Conservation (phyloP, 1,140 invertebrate species). For the Drosophila arizonae region DNA sequence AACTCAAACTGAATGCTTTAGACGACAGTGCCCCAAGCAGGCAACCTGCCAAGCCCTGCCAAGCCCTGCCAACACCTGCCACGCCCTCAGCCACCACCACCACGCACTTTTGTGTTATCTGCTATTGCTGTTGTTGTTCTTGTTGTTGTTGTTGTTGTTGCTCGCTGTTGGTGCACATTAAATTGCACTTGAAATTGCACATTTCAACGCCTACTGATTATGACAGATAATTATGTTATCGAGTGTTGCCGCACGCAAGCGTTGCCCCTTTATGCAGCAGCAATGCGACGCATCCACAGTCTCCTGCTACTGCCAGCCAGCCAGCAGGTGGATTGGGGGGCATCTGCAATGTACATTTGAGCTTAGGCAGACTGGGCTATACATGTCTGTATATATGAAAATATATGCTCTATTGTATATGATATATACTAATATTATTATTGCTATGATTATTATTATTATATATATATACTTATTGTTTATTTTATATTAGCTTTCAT, state of each 20-base stretch:
- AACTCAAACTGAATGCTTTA: slow-evolving; percentile 74
- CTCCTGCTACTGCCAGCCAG: neutral
- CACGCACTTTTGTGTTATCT: slow-evolving; percentile 40
- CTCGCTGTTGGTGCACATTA: slow-evolving; percentile 72
- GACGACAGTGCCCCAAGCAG: slow-evolving; percentile 34
- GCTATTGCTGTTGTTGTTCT: slow-evolving; percentile 26
- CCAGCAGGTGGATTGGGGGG: neutral
- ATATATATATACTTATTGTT: neutral
- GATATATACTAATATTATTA: no score
- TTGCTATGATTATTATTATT: neutral
- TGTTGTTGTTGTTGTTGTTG: slow-evolving; percentile 50
- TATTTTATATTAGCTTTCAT: neutral
- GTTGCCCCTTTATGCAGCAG: slow-evolving; percentile 7
- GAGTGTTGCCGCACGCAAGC: slow-evolving; percentile 68
- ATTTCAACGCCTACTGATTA: slow-evolving; percentile 82
- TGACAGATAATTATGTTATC: slow-evolving; percentile 80
- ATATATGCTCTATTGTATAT: neutral
- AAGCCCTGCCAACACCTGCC: neutral
- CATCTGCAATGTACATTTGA: neutral
- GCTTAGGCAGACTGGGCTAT: neutral
- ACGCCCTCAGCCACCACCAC: neutral
- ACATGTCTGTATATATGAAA: neutral
- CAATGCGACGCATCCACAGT: neutral
- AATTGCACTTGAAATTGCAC: slow-evolving; percentile 82
- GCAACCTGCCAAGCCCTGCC: slow-evolving; percentile 19